Base-by-base conservation (phyloP, 2,797 vertebrate genomes). In the Crax fasciolata region DNA sequence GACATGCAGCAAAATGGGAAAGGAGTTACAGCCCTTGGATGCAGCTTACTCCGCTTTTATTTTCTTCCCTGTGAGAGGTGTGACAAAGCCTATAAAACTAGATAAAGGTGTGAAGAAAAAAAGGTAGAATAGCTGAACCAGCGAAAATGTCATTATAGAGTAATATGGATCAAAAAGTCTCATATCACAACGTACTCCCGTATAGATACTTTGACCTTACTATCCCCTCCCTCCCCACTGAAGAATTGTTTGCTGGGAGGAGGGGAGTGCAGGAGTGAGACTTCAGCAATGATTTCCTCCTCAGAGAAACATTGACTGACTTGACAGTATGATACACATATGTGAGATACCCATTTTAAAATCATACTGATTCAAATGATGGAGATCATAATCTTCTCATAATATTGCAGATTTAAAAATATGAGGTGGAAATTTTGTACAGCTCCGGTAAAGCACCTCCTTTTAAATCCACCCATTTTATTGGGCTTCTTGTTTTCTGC, bases 181-280 rank as follows among this genome's bases (percentile, higher is more conserved):
- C 1, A 0, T 25, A 51, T 14, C n/a, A 38, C 23, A 18, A 24
- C 21, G 28, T 55, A 16, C 8, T 80, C 16, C 17, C 18, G 15
- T n/a, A 35, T 46, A 77, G 79, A 19, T 68, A 18, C 19, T 20
- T 68, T 32, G 7, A 61, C 25, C 25, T 51, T 63, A 7, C 3
- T 48, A 61, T 10, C 6, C 19, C 20, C 28, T 32, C 78, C 35
- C 43, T 58, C 48, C 21, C 6, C 21, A 49, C 3, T 1, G 10
- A 84, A 54, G 13, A 82, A 43, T 17, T 55, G 18, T 54, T 95
- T 38, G 57, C 27, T 46, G 24, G 32, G 21, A 80, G 59, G 17
- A 65, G 49, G 13, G 13, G 2, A 4, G 15, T 10, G 8, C 6
- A 46, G 12, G 25, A 58, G 20, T 71, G 48, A 84, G 57, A 82